phyloP scores from a whole-genome alignment of 2,113 vertebrate genomes.

The Pelmatolapia mariae region DNA sequence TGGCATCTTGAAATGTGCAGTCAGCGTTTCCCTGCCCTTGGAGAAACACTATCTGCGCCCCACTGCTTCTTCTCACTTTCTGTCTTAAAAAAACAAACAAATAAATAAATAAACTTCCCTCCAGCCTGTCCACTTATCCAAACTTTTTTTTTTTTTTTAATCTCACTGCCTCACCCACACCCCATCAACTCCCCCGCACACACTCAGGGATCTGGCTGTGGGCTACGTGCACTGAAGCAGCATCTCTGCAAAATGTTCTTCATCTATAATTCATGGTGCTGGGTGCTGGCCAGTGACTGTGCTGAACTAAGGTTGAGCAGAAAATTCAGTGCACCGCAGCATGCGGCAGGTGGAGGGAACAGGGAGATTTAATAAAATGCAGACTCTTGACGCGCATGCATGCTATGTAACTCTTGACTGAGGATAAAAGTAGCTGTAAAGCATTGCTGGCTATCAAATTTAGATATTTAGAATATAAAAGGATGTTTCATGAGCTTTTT shows the following conservation, averaged over 20 bases:
- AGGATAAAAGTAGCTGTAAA: not conserved
- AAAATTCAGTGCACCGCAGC: conserved; percentile 24
- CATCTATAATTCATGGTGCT: conserved; percentile 70
- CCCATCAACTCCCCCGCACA: not conserved
- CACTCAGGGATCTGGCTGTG: not conserved
- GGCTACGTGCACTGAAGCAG: conserved; percentile 34
- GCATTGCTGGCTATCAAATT: not conserved
- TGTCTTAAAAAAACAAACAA: not conserved
- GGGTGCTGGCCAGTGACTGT: conserved; percentile 47
- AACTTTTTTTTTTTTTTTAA: not conserved
- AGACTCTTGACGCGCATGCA: not conserved
- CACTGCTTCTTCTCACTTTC: not conserved
- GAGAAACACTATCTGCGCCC: not conserved
- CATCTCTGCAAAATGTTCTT: conserved; percentile 51
- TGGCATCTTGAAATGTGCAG: not conserved
- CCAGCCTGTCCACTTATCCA: not conserved
- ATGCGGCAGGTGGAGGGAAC: conserved; percentile 24
- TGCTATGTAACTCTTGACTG: not conserved
- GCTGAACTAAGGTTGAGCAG: conserved; percentile 42
- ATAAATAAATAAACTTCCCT: not conserved
- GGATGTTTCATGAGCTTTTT: not conserved
- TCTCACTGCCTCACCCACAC: not conserved
- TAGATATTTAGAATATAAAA: not conserved
- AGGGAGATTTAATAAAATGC: not conserved
- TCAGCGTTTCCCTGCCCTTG: conserved; percentile 9